A percentile compares a stretch with the other conserved stretches of the same genome.
Conservation (phyloP, 2,797 vertebrate species). For the Pangasius larnaudii region DNA sequence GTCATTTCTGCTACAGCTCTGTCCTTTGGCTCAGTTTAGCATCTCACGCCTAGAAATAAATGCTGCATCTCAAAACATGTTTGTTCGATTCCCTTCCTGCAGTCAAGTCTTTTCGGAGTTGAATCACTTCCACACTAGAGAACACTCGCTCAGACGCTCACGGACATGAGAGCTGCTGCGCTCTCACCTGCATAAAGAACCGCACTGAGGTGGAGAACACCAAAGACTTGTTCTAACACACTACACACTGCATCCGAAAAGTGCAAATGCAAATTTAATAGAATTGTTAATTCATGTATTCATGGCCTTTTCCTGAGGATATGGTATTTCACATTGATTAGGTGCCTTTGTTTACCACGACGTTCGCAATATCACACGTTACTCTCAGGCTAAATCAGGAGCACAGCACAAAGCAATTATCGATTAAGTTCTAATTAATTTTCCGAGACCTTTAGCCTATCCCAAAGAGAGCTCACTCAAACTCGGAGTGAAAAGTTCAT, state of each 20-base stretch:
- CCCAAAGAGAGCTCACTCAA: slow-evolving; percentile 40
- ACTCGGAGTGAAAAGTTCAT: slow-evolving; percentile 42
- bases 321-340: background rate
- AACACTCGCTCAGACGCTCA: background rate
- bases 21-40: background rate
- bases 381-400: background rate
- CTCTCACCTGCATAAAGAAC: background rate
- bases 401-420: slow-evolving; percentile 2
- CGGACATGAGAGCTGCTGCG: background rate
- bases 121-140: background rate
- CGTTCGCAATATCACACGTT: background rate
- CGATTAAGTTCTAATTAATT: slow-evolving; percentile 39
- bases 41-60: background rate
- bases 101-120: background rate
- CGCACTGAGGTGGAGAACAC: background rate
- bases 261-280: background rate
- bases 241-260: background rate
- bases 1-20: background rate
- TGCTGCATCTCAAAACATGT: background rate
- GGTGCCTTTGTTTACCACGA: background rate
- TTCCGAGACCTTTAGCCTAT: slow-evolving; percentile 36
- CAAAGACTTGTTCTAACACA: no score
- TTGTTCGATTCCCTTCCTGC: background rate
- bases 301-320: background rate
- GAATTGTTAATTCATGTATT: background rate